A percentile compares a stretch with the other conserved stretches of the same genome.
These are phyloP conservation scores for Paralvinella palmiformis DNA, from an alignment of 1,140 invertebrate genomes.

Conservation along the genomic window DNA sequence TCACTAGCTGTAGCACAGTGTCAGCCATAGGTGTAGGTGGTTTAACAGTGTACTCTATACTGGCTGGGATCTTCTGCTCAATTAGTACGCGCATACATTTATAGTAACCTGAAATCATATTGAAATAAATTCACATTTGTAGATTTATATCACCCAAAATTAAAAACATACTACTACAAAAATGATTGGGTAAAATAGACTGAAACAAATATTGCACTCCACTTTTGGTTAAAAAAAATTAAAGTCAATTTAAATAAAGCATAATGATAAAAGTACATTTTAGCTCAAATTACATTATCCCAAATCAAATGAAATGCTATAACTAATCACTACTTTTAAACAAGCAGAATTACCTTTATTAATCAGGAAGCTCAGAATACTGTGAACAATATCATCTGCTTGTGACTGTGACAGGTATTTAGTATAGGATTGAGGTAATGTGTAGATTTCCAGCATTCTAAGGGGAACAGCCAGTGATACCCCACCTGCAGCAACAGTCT, in stretches of 20 bases:
- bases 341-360: neutral
- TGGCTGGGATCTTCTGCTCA: constrained; percentile 64
- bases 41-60: constrained; percentile 61
- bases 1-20: constrained; percentile 69
- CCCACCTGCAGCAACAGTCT: constrained; percentile 26
- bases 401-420: no score
- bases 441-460: constrained; percentile 66
- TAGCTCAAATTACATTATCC: neutral
- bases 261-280: neutral
- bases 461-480: constrained; percentile 63
- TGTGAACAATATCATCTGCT: neutral
- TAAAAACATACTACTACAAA: neutral
- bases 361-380: neutral
- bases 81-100: constrained; percentile 63
- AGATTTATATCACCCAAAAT: no score
- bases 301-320: neutral
- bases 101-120: constrained; percentile 65
- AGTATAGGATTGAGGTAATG: constrained; percentile 53
- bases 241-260: neutral
- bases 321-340: neutral
- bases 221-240: neutral
- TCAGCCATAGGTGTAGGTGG: constrained; percentile 70
- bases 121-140: constrained; percentile 16
- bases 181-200: neutral
- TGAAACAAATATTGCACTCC: neutral